Conservation (phyloP, 2,797 vertebrate species). For the Yasuhikotakia modesta region DNA sequence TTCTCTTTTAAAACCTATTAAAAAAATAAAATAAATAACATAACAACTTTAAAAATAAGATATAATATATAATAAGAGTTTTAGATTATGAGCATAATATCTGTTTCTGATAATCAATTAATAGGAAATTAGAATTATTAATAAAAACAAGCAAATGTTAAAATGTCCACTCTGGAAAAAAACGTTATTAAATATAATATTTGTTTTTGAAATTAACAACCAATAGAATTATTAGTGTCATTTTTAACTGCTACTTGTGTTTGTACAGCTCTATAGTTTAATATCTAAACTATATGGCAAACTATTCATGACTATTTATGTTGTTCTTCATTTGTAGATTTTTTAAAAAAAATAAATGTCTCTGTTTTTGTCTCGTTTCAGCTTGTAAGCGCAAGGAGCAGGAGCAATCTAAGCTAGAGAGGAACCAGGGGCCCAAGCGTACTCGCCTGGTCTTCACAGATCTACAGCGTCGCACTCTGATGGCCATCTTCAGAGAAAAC, state of each 20-base stretch:
- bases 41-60: no score
- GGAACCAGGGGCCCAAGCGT: constrained; percentile 85
- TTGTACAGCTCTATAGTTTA: no score
- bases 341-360: background rate
- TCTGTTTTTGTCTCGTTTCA: constrained; percentile 60
- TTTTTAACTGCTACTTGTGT: no score
- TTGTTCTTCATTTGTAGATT: no score
- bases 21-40: no score
- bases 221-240: no score
- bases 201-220: no score
- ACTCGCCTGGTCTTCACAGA: constrained; percentile 87
- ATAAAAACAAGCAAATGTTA: background rate
- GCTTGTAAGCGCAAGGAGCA: constrained; percentile 88
- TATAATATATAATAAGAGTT: background rate
- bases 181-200: background rate
- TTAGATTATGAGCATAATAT: background rate
- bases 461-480: constrained; percentile 83
- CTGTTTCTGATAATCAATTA: no score
- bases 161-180: background rate
- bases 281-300: no score
- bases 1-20: background rate
- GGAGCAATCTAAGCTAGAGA: constrained; percentile 83
- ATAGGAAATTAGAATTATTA: background rate
- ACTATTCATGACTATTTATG: no score
- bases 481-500: constrained; percentile 87